Base-by-base conservation (phyloP, 2,888 invertebrate species). In the Oligia latruncula region DNA sequence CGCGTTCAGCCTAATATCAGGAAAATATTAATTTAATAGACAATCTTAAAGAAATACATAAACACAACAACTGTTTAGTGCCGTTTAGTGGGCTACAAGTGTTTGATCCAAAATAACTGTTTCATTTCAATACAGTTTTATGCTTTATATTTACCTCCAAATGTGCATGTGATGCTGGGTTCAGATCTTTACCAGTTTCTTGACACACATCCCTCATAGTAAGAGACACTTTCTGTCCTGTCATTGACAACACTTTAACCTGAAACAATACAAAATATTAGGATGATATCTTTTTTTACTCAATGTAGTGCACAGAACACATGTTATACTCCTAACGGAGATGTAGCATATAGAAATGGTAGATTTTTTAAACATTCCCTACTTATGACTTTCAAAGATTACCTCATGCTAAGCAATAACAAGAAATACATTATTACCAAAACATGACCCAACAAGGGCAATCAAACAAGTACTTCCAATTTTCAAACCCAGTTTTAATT, bases 141-240 rank as follows among this genome's bases (percentile, higher is more conserved):
- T 20, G 15, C 8, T 55, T 58, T 66, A 17, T 29, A 58, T 96
- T 97, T 87, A 97, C 97, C 95, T 97, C 97, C 66, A 97, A 93
- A 86, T 98, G 97, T 15, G 97, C 97, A 91, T 98, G 97, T 9
- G 98, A 98, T 0, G 98, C 95, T 0, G 99, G 99, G 96, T 99
- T 99, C 74, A 99, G 96, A 97, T 99, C 99, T 92, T 98, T 98
- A 0, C 99, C 99, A 0, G 98, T 98, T 40, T 98, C 98, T 95
- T 99, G 99, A 93, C 99, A 99, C 0, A 99, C 99, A 95, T 99
- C 99, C 96, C 99, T 99, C 98, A 99, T 99, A 0, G 99, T 99
- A 4, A 99, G 97, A 2, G 99, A 99, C 0, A 99, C 98, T 95
- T 99, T 99, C 92, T 99, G 99, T 0, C 99, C 99, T n/a, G 98